Evolutionary conservation across 2,113 vertebrate genomes (phyloP), one percentile per base, ranked within the genome.

Genomic region (Micromys minutus): DNA sequence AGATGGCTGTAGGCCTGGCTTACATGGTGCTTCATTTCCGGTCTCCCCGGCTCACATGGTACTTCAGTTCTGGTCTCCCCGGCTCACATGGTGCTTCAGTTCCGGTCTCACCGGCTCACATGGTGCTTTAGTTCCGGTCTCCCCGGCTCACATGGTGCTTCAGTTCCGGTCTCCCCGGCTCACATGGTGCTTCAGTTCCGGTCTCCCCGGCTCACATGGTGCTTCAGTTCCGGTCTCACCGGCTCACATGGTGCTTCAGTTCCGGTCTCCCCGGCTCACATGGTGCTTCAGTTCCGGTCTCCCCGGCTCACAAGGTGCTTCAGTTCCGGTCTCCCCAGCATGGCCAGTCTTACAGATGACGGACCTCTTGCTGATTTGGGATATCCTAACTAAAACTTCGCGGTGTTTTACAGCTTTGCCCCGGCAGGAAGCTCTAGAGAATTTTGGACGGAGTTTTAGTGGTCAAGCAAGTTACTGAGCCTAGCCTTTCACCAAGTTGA

Each of bases 161-260:
- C 26, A 1, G 13, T 15, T 12, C 2, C 2, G 6, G 57, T 79
- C 55, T 77, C 15, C 16, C 2, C 39, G 45, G 65, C 11, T n/a
- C n/a, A n/a, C n/a, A n/a, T n/a, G n/a, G n/a, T n/a, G n/a, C n/a
- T 88, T 13, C 26, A 1, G 13, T 15, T 12, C 2, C 2, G 6
- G 57, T 79, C 55, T 77, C 15, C 59, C 1, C 42, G 52, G 52
- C 50, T 88, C n/a, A 59, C n/a, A 50, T 7, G 31, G 61, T 1
- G 3, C 86, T n/a, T n/a, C n/a, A n/a, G n/a, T n/a, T n/a, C n/a
- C n/a, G n/a, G n/a, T n/a, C n/a, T n/a, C n/a, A n/a, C n/a, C n/a
- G 52, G 52, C 50, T 88, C n/a, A 59, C n/a, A 50, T 7, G 31
- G 61, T 1, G 3, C 86, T n/a, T n/a, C n/a, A n/a, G n/a, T n/a